phyloP scores from a whole-genome alignment of 1,140 invertebrate genomes.

The Ceratina australensis region DNA sequence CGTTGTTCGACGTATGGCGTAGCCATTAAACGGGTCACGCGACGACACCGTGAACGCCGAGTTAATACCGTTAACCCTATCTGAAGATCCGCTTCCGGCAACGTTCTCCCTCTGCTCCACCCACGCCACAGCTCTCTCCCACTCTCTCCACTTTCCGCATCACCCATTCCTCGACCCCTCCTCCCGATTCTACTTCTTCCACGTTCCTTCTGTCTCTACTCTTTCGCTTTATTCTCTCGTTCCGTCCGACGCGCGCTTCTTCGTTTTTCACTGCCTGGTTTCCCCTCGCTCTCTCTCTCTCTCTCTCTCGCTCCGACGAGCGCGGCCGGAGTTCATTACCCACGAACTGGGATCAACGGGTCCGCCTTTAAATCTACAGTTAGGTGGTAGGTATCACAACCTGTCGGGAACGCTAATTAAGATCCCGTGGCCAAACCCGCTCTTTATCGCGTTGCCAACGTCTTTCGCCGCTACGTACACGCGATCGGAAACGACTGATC shows the following conservation, averaged over 20 bases:
- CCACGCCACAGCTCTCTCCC: conserved; percentile 47
- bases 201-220: background rate
- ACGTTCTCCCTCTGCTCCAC: conserved; percentile 25
- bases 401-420: conserved; percentile 64
- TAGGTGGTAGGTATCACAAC: conserved; percentile 49
- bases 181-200: background rate
- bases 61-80: conserved; percentile 66
- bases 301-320: background rate
- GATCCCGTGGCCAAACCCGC: conserved; percentile 52
- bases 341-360: conserved; percentile 53
- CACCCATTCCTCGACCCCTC: background rate
- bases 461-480: background rate
- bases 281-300: background rate
- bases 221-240: background rate
- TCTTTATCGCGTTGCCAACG: conserved; percentile 40
- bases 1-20: conserved; percentile 32
- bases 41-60: conserved; percentile 55
- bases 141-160: background rate
- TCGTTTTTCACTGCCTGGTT: background rate
- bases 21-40: conserved; percentile 59
- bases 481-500: conserved; percentile 24
- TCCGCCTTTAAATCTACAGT: conserved; percentile 66
- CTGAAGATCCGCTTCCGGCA: conserved; percentile 66
- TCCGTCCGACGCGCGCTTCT: conserved; percentile 21
- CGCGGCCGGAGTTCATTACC: conserved; percentile 62